These are phyloP conservation scores for Linnaemya vulpina DNA, from an alignment of 2,888 invertebrate species.

Conservation along the genomic window DNA sequence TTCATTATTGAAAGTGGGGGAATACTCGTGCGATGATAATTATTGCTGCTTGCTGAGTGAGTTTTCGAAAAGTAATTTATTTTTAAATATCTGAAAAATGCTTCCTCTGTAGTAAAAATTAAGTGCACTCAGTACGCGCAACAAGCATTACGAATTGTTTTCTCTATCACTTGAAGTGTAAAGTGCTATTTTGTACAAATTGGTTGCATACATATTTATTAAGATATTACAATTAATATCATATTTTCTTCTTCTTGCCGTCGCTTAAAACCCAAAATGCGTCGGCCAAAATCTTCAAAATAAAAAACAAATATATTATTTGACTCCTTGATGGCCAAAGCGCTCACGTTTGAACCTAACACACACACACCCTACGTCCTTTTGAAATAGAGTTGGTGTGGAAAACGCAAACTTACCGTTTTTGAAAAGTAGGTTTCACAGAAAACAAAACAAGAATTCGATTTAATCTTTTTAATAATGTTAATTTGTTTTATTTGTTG, in stretches of 20 bases:
- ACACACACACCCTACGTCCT: no score
- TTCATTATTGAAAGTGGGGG: slow-evolving; percentile 62
- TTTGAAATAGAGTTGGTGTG: no score
- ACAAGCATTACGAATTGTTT: background rate
- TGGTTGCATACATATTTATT: background rate
- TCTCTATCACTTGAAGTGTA: background rate
- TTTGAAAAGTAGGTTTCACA: background rate
- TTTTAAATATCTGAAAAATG: slow-evolving; percentile 56
- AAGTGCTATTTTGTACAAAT: background rate
- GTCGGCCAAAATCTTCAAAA: no score
- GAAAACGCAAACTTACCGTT: no score
- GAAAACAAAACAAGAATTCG: slow-evolving; percentile 40
- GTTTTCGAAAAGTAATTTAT: slow-evolving; percentile 6
- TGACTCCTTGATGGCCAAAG: no score
- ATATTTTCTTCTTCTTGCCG: no score
- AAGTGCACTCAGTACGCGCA: slow-evolving; percentile 16
- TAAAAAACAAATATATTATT: no score
- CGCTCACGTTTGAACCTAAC: no score
- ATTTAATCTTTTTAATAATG: slow-evolving; percentile 67
- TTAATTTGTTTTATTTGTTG: slow-evolving; percentile 65
- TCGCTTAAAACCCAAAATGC: no score
- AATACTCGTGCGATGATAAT: slow-evolving; percentile 24
- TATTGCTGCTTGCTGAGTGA: slow-evolving; percentile 42
- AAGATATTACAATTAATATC: no score
- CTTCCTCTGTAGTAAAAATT: slow-evolving; percentile 51